phyloP scores from a whole-genome alignment of 2,797 vertebrate genomes.

The Xyrichtys novacula region DNA sequence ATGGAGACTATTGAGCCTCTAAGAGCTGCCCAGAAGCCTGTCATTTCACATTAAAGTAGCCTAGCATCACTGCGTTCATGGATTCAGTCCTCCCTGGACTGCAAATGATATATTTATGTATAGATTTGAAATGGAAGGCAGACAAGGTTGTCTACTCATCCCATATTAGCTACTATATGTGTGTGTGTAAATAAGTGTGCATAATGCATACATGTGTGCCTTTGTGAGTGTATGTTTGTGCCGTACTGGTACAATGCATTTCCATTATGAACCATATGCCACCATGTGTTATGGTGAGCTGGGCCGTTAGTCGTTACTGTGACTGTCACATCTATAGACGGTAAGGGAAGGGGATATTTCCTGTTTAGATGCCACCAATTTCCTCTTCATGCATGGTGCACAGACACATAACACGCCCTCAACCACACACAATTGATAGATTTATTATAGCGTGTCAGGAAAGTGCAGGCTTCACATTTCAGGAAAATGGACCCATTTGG shows the following conservation, averaged over 20 bases:
- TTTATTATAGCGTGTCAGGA: constrained; percentile 82
- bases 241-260: constrained; percentile 69
- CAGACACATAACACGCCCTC: constrained; percentile 27
- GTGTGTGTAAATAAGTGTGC: constrained; percentile 11
- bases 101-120: constrained; percentile 74
- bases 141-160: constrained; percentile 59
- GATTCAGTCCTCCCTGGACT: constrained; percentile 61
- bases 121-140: constrained; percentile 67
- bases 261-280: constrained; percentile 75
- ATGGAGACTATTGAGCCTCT: constrained; percentile 53
- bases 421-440: constrained; percentile 73
- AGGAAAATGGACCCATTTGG: constrained; percentile 79
- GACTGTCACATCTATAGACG: constrained; percentile 73
- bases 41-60: constrained; percentile 77
- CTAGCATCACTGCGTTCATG: constrained; percentile 63
- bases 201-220: constrained; percentile 22
- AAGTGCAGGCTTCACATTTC: constrained; percentile 81
- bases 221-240: constrained; percentile 41
- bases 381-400: constrained; percentile 61
- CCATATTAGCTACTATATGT: constrained; percentile 49
- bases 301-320: constrained; percentile 63
- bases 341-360: constrained; percentile 71
- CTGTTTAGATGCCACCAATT: constrained; percentile 78
- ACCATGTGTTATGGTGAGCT: constrained; percentile 62
- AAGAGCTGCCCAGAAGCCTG: constrained; percentile 69